These are phyloP conservation scores for Paramuricea clavata DNA, from an alignment of 92 coral and sea anemone species.

Conservation along the genomic window DNA sequence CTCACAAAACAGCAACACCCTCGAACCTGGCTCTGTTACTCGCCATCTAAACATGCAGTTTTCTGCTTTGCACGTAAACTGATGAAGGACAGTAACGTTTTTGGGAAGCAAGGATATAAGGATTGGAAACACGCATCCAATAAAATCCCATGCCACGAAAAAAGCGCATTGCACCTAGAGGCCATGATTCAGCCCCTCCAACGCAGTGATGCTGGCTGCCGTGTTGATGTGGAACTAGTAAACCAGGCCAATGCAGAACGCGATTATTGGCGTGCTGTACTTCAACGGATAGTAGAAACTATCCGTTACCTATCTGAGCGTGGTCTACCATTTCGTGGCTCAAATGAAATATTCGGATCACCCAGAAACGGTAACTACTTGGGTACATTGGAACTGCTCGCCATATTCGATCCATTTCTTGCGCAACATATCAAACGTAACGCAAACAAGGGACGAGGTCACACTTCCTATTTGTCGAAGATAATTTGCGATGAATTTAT, in stretches of 20 bases:
- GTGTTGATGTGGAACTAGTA: too few species aligned
- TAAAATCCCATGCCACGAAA: background rate
- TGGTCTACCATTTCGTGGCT: background rate
- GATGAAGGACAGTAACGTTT: background rate
- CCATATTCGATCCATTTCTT: background rate
- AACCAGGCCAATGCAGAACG: too few species aligned
- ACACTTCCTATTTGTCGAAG: too few species aligned
- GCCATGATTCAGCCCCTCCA: background rate
- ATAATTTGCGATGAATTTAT: too few species aligned
- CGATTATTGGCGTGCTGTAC: too few species aligned
- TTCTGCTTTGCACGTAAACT: background rate
- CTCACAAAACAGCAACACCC: background rate
- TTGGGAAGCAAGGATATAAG: slow-evolving; percentile 1
- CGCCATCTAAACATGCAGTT: background rate
- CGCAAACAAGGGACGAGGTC: slow-evolving; percentile 2
- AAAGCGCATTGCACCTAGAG: background rate
- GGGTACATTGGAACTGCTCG: slow-evolving; percentile 8
- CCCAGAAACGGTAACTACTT: background rate
- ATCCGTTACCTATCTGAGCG: background rate
- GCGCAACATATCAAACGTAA: background rate
- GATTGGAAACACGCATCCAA: slow-evolving; percentile 11
- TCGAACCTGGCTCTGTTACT: slow-evolving; percentile 8
- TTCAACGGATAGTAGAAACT: background rate
- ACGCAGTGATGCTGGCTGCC: too few species aligned
- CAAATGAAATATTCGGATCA: background rate